Base-by-base conservation (phyloP, 2,888 invertebrate species). In the Chrysina gloriosa region DNA sequence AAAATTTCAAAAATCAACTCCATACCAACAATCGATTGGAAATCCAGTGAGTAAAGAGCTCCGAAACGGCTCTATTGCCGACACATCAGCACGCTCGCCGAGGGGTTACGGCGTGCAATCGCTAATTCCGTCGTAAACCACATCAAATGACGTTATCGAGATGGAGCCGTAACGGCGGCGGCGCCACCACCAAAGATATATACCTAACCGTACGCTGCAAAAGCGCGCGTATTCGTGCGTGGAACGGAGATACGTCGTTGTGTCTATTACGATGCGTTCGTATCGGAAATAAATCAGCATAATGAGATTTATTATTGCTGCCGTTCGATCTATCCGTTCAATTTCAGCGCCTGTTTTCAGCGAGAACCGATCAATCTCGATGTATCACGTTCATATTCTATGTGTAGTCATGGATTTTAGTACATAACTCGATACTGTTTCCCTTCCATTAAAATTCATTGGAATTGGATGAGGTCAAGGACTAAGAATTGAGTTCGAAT, bases 211-310 rank as follows among this genome's bases (percentile, higher is more conserved):
- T 52, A 16, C 31, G 48, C 29, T 16, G 45, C 19, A 21, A 2
- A n/a, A 31, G 19, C 9, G 21, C 19, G 21, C 45, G 45, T 4
- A 11, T 14, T 9, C 36, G 36, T 19, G 19, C 52, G 52, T 52
- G 31, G 31, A 48, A 48, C 48, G 48, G 48, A 48, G 48, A 48
- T 48, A 52, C 29, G 31, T 52, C 14, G 52, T 48, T 52, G 52
- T 52, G 31, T 45, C 45, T 45, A 45, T 45, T 31, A 52, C 31
- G 19, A 14, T 31, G 52, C 9, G 29, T 7, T 52, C 31, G 31
- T 52, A 52, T 52, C 52, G 42, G 52, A 52, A 52, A 65, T 65
- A 65, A 65, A 65, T 65, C 65, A 65, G 65, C 42, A 52, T 65
- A 65, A 65, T 65, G 36, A 65, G 65, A 65, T 65, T 65, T 65